Percentiles rank a stretch among this genome's conserved stretches.
Evolutionary conservation across 2,113 vertebrate species (phyloP).

Genomic region (Apeltes quadracus): DNA sequence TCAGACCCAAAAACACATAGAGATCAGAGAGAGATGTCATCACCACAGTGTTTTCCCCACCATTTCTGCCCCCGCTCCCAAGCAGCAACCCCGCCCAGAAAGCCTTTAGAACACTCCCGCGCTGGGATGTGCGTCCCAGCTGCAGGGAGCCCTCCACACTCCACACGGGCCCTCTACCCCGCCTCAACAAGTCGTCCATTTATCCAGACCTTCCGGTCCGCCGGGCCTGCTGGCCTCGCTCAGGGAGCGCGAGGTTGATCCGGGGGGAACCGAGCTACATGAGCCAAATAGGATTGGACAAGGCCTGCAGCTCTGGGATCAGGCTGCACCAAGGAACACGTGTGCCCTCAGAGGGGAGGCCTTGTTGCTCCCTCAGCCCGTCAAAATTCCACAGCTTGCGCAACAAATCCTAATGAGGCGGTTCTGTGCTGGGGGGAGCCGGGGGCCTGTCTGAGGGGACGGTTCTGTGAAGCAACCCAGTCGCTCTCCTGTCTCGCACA

Average conservation of each 20-base stretch:
- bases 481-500: neutral
- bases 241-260: conserved; percentile 23
- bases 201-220: conserved; percentile 34
- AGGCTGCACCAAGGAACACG: conserved; percentile 59
- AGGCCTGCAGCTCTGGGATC: conserved; percentile 59
- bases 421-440: conserved; percentile 55
- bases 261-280: conserved; percentile 46
- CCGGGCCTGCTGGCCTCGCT: conserved; percentile 36
- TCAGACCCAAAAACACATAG: too few relatives aligned
- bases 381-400: conserved; percentile 55
- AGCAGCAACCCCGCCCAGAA: too few relatives aligned
- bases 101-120: too few relatives aligned
- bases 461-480: conserved; percentile 41
- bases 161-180: conserved; percentile 10
- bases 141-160: neutral
- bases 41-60: too few relatives aligned
- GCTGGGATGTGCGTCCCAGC: neutral
- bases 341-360: conserved; percentile 46
- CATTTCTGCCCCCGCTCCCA: too few relatives aligned
- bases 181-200: conserved; percentile 42
- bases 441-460: conserved; percentile 43
- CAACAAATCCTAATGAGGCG: conserved; percentile 73
- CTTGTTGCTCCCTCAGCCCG: conserved; percentile 40
- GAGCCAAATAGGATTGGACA: conserved; percentile 73
- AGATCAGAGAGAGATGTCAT: too few relatives aligned